These are phyloP conservation scores for Dendrolimus punctatus DNA, from an alignment of 1,140 invertebrate genomes.

Conservation along the genomic window DNA sequence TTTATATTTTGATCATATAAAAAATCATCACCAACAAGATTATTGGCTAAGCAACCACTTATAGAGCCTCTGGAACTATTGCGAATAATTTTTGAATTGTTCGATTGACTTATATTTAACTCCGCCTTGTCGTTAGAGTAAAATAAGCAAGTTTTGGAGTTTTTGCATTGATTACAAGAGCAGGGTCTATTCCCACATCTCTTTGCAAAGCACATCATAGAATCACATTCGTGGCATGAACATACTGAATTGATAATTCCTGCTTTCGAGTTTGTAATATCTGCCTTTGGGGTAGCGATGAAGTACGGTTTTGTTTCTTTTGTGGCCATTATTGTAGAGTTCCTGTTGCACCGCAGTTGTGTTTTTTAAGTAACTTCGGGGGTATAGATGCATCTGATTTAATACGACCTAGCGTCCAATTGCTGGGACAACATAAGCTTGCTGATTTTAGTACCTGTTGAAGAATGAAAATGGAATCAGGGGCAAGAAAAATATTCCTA, in stretches of 20 bases:
- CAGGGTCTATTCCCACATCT: constrained; percentile 14
- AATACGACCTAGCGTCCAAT: too few relatives aligned
- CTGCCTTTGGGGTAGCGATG: not conserved
- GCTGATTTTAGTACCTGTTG: constrained; percentile 11
- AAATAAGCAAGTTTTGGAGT: constrained; percentile 12
- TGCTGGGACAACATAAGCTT: constrained; percentile 11
- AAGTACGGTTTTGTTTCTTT: not conserved
- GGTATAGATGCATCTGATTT: too few relatives aligned
- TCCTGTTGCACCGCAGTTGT: too few relatives aligned
- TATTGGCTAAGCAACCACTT: too few relatives aligned
- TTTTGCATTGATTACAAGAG: constrained; percentile 19
- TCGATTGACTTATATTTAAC: not conserved
- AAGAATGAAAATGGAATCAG: too few relatives aligned
- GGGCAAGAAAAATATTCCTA: too few relatives aligned
- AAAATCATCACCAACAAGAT: not conserved
- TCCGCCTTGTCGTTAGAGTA: constrained; percentile 4
- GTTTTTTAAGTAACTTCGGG: too few relatives aligned
- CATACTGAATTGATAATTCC: constrained; percentile 10
- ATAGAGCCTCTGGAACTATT: too few relatives aligned
- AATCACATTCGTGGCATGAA: constrained; percentile 34
- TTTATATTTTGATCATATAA: not conserved
- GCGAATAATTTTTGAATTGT: too few relatives aligned
- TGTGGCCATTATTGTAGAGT: too few relatives aligned
- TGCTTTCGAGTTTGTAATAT: constrained; percentile 8
- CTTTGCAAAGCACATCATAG: constrained; percentile 20